Percentiles rank a stretch among this genome's conserved stretches.
phyloP scores from a whole-genome alignment of 2,797 vertebrate genomes.

The Fistularia commersonii region DNA sequence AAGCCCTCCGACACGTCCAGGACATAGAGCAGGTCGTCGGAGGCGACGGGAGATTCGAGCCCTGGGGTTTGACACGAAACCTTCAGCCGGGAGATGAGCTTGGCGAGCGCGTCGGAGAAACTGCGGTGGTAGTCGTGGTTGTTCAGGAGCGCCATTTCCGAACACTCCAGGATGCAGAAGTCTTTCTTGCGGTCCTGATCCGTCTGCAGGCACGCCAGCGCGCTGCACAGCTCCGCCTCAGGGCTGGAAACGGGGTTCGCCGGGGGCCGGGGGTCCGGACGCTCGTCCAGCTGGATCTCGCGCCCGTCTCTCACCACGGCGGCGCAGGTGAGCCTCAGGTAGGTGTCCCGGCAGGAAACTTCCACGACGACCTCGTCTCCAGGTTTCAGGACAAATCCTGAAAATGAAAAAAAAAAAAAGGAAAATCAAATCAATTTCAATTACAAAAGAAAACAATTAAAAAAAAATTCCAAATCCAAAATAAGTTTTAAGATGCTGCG shows the following conservation, averaged over 20 bases:
- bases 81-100: constrained; percentile 77
- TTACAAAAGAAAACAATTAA: neutral
- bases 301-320: constrained; percentile 65
- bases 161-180: constrained; percentile 83
- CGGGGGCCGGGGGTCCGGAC: constrained; percentile 1
- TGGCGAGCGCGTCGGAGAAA: constrained; percentile 82
- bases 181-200: constrained; percentile 57
- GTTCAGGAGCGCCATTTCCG: constrained; percentile 92
- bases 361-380: constrained; percentile 84
- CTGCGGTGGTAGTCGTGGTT: constrained; percentile 82
- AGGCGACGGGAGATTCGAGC: constrained; percentile 32
- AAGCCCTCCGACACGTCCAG: constrained; percentile 97
- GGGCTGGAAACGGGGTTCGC: constrained; percentile 49
- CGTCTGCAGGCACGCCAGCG: constrained; percentile 88
- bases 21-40: constrained; percentile 78
- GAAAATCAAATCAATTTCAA: constrained; percentile 3
- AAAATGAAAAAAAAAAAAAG: neutral
- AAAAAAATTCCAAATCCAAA: neutral
- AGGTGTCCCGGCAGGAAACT: constrained; percentile 88
- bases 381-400: constrained; percentile 79
- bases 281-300: constrained; percentile 52
- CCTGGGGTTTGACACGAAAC: constrained; percentile 28
- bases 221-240: constrained; percentile 89
- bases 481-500: no score
- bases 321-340: constrained; percentile 85